Percentiles rank a stretch among this genome's conserved stretches.
phyloP scores from a whole-genome alignment of 2,113 vertebrate genomes.

The Ophiodon elongatus region DNA sequence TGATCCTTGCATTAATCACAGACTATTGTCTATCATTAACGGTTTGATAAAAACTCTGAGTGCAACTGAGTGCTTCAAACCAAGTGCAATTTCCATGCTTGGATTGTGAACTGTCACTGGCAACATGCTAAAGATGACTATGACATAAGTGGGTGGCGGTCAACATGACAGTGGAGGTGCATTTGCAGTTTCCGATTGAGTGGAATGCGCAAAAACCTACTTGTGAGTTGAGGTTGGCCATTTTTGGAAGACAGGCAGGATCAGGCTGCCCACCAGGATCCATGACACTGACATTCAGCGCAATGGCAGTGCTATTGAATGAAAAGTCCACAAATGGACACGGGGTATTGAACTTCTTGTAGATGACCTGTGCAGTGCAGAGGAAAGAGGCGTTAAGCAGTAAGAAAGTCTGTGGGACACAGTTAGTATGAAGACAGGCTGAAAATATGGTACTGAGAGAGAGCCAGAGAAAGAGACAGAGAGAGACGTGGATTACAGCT shows the following conservation, averaged over 20 bases:
- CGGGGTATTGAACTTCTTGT: constrained; percentile 95
- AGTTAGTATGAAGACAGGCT: constrained; percentile 35
- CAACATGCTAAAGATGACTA: constrained; percentile 68
- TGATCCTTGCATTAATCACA: constrained; percentile 20
- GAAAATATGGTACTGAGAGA: constrained; percentile 43
- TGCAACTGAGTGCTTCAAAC: constrained; percentile 55
- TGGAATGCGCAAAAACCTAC: constrained; percentile 76
- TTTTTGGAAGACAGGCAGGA: constrained; percentile 84
- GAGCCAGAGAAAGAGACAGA: constrained; percentile 14
- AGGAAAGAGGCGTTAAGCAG: constrained; percentile 16
- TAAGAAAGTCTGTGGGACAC: constrained; percentile 30
- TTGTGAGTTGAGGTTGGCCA: constrained; percentile 95
- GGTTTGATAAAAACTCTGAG: constrained; percentile 21
- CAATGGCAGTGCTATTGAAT: constrained; percentile 78
- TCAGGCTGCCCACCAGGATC: constrained; percentile 71
- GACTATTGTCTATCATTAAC: constrained; percentile 20
- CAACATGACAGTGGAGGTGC: constrained; percentile 49
- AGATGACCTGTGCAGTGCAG: constrained; percentile 90
- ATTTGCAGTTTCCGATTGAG: constrained; percentile 44
- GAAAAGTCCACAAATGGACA: constrained; percentile 86
- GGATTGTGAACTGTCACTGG: constrained; percentile 43
- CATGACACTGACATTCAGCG: constrained; percentile 72
- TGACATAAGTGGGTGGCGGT: constrained; percentile 52
- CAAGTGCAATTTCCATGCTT: constrained; percentile 66
- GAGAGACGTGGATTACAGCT: constrained; percentile 71